Percentiles rank a stretch among this genome's conserved stretches.
These are phyloP conservation scores for Diplazon laetatorius DNA, from an alignment of 2,888 invertebrate genomes.

Conservation along the genomic window DNA sequence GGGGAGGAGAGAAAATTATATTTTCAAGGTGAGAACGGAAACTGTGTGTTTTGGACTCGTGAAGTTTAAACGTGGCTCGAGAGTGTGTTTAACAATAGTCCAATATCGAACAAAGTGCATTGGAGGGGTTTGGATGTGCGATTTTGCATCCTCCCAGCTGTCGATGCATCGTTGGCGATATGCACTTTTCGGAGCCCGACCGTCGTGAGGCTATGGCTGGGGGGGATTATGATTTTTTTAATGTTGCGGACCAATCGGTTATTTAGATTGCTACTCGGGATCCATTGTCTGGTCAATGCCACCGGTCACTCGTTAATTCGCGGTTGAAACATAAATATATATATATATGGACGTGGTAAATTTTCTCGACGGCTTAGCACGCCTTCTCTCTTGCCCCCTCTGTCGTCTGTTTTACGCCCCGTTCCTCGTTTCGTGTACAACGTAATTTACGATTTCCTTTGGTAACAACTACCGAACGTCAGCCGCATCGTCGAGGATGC, in stretches of 20 bases:
- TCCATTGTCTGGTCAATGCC: slow-evolving; percentile 55
- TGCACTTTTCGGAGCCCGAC: slow-evolving; percentile 16
- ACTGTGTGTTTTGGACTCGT: no score
- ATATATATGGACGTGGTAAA: slow-evolving; percentile 66
- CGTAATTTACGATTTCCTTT: slow-evolving; percentile 62
- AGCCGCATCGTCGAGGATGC: slow-evolving; percentile 41
- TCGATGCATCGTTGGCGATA: no score
- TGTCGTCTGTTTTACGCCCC: no score
- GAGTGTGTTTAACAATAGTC: slow-evolving; percentile 38
- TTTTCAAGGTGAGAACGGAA: slow-evolving; percentile 35
- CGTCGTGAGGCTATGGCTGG: no score
- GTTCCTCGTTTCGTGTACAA: slow-evolving; percentile 43
- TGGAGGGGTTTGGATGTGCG: neutral
- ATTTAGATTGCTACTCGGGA: slow-evolving; percentile 39
- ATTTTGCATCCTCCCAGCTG: slow-evolving; percentile 2
- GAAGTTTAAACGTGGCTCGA: neutral
- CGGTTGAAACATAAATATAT: slow-evolving; percentile 66
- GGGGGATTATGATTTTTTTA: slow-evolving; percentile 45
- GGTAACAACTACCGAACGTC: slow-evolving; percentile 37
- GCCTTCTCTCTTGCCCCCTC: no score
- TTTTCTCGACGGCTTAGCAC: slow-evolving; percentile 56
- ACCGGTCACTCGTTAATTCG: slow-evolving; percentile 65
- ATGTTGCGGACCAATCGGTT: slow-evolving; percentile 31
- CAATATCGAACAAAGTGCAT: slow-evolving; percentile 35
- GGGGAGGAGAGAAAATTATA: slow-evolving; percentile 42